Evolutionary conservation across 2,113 vertebrate genomes (phyloP), one percentile per base, ranked within the genome.

Genomic region (Glaucomys volans): DNA sequence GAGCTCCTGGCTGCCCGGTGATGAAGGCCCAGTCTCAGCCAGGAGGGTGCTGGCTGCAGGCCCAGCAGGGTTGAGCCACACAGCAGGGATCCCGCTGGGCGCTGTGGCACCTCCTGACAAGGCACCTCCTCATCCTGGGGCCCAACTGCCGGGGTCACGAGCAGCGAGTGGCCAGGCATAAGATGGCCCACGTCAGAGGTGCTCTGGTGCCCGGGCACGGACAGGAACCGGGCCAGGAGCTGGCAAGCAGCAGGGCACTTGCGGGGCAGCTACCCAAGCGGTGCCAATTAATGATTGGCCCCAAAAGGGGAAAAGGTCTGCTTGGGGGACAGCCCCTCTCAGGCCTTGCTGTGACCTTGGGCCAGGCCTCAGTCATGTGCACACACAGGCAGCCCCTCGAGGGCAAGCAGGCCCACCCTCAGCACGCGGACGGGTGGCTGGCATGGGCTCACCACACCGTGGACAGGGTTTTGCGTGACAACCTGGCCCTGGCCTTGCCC

Each of bases 251-350:
- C 95, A n/a, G 95, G 91, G 85, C 37, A 3, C 95, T 72, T 12
- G 22, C 64, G 92, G 84, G 87, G 77, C 87, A 62, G 91, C 81
- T 75, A 44, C 85, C 85, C 40, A 40, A 84, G 75, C 40, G 1
- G 69, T 57, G 89, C 92, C 86, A 69, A 80, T 95, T 94, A 96
- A 90, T 96, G 94, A 87, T 69, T 90, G 96, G 77, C 94, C 72
- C 40, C 0, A 2, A 32, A 74, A 80, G 47, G 74, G 89, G 52
- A 12, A 16, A 16, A 28, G 90, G 79, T 77, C 90, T 26, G 71
- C 50, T n/a, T 9, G 32, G 69, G 40, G 83, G 75, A 64, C 22
- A 17, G 82, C 47, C 84, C 85, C 72, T n/a, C 69, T 82, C 22
- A 28, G 86, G 90, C 83, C 62, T 42, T 69, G 81, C 67, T 17